Conservation (phyloP, 2,113 vertebrate genomes). For the Machaerirhynchus nigripectus region DNA sequence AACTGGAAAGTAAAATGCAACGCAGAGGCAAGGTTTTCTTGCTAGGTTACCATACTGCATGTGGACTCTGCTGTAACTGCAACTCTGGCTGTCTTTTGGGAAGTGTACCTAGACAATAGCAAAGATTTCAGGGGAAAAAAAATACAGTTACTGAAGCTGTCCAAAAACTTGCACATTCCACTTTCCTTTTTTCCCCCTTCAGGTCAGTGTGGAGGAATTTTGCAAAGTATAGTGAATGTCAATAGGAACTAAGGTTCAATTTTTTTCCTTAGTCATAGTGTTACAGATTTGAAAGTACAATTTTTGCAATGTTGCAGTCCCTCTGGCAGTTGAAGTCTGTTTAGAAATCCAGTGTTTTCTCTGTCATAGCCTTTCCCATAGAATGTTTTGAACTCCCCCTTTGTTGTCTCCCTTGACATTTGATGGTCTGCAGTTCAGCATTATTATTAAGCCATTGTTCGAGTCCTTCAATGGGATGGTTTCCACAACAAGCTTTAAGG, state of each 20-base stretch:
- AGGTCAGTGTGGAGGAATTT: not conserved
- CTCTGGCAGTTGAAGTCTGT: not conserved
- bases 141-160: not conserved
- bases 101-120: not conserved
- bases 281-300: not conserved
- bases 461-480: conserved; percentile 92
- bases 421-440: conserved; percentile 83
- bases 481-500: conserved; percentile 84
- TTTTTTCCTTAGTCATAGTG: not conserved
- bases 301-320: not conserved
- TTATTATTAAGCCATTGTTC: conserved; percentile 93
- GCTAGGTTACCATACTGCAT: not conserved
- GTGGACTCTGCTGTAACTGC: not conserved
- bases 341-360: not conserved
- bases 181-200: not conserved
- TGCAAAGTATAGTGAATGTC: not conserved
- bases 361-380: not conserved
- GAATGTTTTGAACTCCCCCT: not conserved
- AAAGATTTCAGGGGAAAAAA: not conserved
- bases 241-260: not conserved
- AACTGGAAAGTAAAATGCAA: not conserved
- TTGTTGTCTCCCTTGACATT: conserved; percentile 72
- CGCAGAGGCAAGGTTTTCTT: not conserved
- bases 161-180: not conserved
- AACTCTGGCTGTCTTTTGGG: not conserved